Evolutionary conservation across 2,797 vertebrate species (phyloP), one percentile per base, ranked within the genome.

Genomic region (Gadopsis marmoratus): DNA sequence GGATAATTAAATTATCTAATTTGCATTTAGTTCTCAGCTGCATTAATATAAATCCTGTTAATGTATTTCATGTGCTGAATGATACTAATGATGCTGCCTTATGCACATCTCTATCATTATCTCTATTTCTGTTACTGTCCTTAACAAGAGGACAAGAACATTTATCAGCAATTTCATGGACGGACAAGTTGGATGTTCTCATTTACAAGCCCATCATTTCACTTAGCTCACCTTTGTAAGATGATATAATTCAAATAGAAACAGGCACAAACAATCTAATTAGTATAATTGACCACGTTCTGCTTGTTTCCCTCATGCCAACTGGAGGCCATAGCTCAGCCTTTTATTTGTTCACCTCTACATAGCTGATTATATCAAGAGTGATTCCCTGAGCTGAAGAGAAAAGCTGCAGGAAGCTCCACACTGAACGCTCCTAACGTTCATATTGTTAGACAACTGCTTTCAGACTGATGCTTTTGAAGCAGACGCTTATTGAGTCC

Each of bases 401-500:
- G n/a, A 33, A 50, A 77, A 51, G 31, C 21, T 45, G 55, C 37
- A 19, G 65, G 53, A 63, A 50, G 54, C 41, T 48, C 31, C 62
- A 33, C 23, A 14, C 45, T 64, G 47, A 73, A 71, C 11, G 7
- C 41, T 74, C 19, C 37, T 26, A 66, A 85, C 73, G 64, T 82
- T 79, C 67, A 68, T 67, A 11, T 81, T 75, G 72, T 83, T 67
- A 74, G 61, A 56, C 45, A 13, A 79, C 76, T 71, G 61, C 81
- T 81, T 78, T 76, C 82, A 71, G 58, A 61, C 37, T 66, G 78
- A 74, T 70, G 58, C 47, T 64, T 78, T 64, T 70, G 59, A 78
- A 55, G 71, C 55, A 69, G 71, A 78, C 60, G 74, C 59, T 50
- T 86, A 88, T 86, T 81, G 85, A 58, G 69, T 61, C 80, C 35